Percentiles rank a stretch among this genome's conserved stretches.
These are phyloP conservation scores for Sphyrna mokarran DNA, from an alignment of 2,113 vertebrate species.

Conservation along the genomic window DNA sequence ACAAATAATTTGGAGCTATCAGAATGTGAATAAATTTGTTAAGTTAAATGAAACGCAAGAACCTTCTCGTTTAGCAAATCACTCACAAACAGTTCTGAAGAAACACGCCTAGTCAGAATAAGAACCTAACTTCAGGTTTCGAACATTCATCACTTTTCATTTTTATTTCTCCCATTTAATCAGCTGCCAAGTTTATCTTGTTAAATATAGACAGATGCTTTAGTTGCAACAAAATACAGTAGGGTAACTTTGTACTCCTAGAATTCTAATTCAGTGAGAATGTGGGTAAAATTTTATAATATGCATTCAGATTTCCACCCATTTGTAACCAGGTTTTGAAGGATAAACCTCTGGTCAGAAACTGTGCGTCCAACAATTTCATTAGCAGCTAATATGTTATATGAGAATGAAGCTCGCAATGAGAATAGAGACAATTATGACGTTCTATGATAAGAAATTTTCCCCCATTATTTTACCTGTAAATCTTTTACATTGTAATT, in stretches of 20 bases:
- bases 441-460: not conserved
- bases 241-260: not conserved
- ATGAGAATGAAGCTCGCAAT: not conserved
- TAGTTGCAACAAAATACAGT: not conserved
- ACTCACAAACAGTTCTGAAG: too few species aligned
- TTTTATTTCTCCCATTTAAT: too few species aligned
- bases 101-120: too few species aligned
- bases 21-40: too few species aligned
- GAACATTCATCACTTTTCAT: too few species aligned
- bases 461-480: not conserved
- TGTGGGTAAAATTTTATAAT: not conserved
- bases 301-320: not conserved
- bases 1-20: too few species aligned
- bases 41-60: too few species aligned
- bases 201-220: too few species aligned
- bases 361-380: not conserved
- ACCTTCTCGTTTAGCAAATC: too few species aligned
- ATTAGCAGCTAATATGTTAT: not conserved
- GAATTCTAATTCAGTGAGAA: not conserved
- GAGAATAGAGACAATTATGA: not conserved
- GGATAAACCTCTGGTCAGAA: not conserved
- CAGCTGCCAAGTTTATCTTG: too few species aligned
- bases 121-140: too few species aligned
- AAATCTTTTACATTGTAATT: not conserved
- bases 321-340: not conserved